Conservation (phyloP, 2,113 vertebrate genomes). For the Vidua chalybeata region DNA sequence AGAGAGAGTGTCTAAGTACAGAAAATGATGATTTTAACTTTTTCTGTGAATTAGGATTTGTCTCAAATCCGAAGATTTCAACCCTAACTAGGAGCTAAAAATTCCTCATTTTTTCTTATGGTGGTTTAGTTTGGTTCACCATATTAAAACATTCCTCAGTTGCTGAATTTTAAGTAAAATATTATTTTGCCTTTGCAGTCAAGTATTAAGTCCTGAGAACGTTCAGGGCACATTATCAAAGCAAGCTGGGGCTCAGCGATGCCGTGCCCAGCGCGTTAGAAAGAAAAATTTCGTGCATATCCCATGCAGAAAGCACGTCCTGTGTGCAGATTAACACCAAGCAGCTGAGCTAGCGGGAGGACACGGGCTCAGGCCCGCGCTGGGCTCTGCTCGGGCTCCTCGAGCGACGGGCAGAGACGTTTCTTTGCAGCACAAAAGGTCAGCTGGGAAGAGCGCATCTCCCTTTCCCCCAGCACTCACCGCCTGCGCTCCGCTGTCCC, state of each 20-base stretch:
- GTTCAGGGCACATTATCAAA: neutral
- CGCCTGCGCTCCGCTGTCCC: neutral
- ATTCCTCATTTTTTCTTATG: neutral
- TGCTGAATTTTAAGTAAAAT: neutral
- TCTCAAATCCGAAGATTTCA: neutral
- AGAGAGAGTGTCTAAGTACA: neutral
- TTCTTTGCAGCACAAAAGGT: neutral
- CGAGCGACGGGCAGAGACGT: neutral
- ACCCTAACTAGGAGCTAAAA: neutral
- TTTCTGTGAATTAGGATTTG: neutral
- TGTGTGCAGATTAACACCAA: neutral
- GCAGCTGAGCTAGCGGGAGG: neutral
- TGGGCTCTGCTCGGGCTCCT: neutral
- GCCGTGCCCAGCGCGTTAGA: too few relatives aligned
- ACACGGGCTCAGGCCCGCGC: neutral
- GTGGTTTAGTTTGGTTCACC: neutral
- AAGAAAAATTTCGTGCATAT: neutral
- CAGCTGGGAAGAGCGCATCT: neutral
- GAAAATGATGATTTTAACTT: neutral
- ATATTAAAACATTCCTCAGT: neutral
- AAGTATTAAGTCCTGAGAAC: neutral
- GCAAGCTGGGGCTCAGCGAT: neutral
- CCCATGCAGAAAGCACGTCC: fast-evolving
- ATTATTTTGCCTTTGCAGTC: neutral
- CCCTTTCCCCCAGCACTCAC: neutral